Conservation (phyloP, 2,113 vertebrate genomes). For the Paradisaea rubra region DNA sequence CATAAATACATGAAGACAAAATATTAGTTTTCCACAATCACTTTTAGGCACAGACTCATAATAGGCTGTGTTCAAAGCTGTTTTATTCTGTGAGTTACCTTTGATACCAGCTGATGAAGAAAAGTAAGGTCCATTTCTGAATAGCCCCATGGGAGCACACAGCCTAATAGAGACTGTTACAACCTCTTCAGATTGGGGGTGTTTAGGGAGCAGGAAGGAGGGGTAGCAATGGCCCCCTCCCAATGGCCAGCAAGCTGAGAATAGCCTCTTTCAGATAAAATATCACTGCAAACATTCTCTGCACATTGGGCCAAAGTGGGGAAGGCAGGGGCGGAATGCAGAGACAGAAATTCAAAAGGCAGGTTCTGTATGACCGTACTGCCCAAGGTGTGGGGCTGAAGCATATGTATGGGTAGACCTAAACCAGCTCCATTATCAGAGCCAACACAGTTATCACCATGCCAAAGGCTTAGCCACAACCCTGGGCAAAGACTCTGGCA, state of each 20-base stretch:
- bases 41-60: neutral
- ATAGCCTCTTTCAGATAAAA: neutral
- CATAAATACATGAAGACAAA: neutral
- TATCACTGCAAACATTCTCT: neutral
- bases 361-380: neutral
- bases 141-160: neutral
- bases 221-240: neutral
- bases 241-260: neutral
- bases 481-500: neutral
- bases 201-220: neutral
- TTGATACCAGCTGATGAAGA: neutral
- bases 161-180: neutral
- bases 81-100: neutral
- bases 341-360: neutral
- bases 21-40: neutral
- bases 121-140: neutral
- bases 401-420: rapidly evolving
- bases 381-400: neutral
- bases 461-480: neutral
- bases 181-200: neutral
- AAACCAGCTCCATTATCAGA: neutral
- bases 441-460: no score
- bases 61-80: neutral
- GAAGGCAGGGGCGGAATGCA: neutral
- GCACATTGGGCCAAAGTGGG: neutral